Conservation (phyloP, 2,797 vertebrate species). For the Intellagama lesueurii region DNA sequence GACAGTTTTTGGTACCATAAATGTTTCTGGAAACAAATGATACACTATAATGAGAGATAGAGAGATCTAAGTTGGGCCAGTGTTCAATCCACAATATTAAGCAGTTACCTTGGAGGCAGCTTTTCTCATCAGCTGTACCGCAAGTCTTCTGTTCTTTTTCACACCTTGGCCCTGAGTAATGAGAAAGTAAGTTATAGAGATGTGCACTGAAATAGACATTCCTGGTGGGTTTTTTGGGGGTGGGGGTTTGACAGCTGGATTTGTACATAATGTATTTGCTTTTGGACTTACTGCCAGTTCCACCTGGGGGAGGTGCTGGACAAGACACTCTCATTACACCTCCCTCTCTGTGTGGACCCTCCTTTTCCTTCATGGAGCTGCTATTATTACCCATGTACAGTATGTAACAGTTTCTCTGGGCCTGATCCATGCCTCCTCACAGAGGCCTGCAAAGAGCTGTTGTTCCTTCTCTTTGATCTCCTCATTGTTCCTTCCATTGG, state of each 20-base stretch:
- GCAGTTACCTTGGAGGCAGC: constrained; percentile 89
- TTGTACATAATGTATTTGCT: too few species aligned
- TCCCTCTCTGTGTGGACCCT: not conserved
- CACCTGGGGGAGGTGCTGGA: too few species aligned
- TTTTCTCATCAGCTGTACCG: constrained; percentile 88
- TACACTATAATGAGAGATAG: not conserved
- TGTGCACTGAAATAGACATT: too few species aligned
- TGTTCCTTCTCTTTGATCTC: not conserved
- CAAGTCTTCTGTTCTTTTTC: constrained; percentile 87
- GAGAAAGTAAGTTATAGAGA: not conserved
- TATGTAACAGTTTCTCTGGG: not conserved
- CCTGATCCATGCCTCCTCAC: too few species aligned
- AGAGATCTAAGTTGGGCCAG: not conserved
- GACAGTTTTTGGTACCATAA: too few species aligned
- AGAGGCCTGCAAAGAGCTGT: not conserved
- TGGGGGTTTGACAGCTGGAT: too few species aligned
- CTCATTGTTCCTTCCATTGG: not conserved
- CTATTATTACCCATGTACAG: not conserved
- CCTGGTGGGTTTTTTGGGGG: too few species aligned
- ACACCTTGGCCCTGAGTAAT: constrained; percentile 88
- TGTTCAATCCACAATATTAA: not conserved
- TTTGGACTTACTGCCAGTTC: too few species aligned
- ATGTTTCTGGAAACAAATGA: too few species aligned
- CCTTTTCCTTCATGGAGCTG: not conserved
- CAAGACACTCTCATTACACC: not conserved